These are phyloP conservation scores for Macroglossus sobrinus DNA, from an alignment of 2,113 vertebrate genomes.

Conservation along the genomic window DNA sequence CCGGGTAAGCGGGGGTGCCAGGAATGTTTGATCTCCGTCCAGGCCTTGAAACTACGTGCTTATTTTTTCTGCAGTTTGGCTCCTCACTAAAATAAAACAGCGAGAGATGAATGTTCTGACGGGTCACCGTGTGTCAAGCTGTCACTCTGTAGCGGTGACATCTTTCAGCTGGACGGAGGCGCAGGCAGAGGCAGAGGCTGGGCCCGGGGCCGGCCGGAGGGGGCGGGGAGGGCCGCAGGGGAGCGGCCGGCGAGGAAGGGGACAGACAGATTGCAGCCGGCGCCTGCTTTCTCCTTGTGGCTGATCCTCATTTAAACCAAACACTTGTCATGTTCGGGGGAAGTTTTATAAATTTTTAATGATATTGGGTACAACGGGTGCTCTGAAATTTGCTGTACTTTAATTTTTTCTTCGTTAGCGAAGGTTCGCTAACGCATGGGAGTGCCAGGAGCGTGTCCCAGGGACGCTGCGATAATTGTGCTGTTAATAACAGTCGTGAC, in stretches of 20 bases:
- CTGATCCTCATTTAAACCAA: constrained; percentile 92
- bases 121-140: constrained; percentile 96
- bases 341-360: constrained; percentile 99
- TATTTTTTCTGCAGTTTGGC: constrained; percentile 93
- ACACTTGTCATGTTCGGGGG: constrained; percentile 92
- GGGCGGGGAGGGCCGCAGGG: constrained; percentile 45
- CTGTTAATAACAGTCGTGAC: constrained; percentile 93
- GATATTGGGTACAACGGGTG: constrained; percentile 92
- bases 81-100: constrained; percentile 94
- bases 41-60: constrained; percentile 95
- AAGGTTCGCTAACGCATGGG: constrained; percentile 93
- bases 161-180: constrained; percentile 93
- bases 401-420: constrained; percentile 97
- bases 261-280: constrained; percentile 82
- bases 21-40: constrained; percentile 93
- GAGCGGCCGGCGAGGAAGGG: constrained; percentile 74
- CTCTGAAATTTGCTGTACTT: constrained; percentile 98
- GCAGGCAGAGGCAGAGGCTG: too few relatives aligned
- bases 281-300: constrained; percentile 84
- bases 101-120: constrained; percentile 95
- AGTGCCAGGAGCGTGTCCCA: constrained; percentile 94
- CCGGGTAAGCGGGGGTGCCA: constrained; percentile 91
- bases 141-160: constrained; percentile 96
- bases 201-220: constrained; percentile 85
- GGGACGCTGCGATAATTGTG: constrained; percentile 92